Evolutionary conservation across 1,140 invertebrate genomes (phyloP).

Genomic region (Ctenoplectra terminalis): DNA sequence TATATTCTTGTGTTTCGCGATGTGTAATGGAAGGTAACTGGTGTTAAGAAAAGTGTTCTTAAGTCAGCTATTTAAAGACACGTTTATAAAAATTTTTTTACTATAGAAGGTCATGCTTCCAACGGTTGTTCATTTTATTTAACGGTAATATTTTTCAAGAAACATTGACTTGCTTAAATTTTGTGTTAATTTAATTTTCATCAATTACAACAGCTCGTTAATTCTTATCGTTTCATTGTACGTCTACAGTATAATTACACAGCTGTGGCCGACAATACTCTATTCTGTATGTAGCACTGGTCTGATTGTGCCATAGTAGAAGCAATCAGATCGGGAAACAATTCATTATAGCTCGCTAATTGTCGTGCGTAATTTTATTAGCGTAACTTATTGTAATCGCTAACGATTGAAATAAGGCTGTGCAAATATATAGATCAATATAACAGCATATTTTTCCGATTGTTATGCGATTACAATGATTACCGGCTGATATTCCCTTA

Average conservation of each 20-base stretch:
- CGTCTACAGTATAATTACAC: constrained; percentile 1
- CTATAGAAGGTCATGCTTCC: too few species aligned
- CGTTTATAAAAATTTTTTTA: too few species aligned
- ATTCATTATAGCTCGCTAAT: constrained; percentile 56
- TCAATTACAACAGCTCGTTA: neutral
- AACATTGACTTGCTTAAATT: neutral
- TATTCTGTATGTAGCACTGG: neutral
- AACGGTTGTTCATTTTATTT: too few species aligned
- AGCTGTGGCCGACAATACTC: neutral
- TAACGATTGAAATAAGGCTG: neutral
- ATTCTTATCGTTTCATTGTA: constrained; percentile 7
- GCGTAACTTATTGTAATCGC: constrained; percentile 44
- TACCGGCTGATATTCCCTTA: neutral
- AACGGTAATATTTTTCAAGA: neutral
- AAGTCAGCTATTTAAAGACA: too few species aligned
- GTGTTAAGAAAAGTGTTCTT: too few species aligned
- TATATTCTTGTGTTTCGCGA: too few species aligned
- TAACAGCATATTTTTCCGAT: neutral
- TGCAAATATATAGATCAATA: too few species aligned
- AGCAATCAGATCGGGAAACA: constrained; percentile 54
- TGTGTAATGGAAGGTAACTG: too few species aligned
- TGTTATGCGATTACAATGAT: neutral
- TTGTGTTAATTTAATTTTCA: neutral
- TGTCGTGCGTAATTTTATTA: constrained; percentile 36
- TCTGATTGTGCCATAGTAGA: neutral